Base-by-base conservation (phyloP, 2,113 vertebrate genomes). In the Rostratula benghalensis region DNA sequence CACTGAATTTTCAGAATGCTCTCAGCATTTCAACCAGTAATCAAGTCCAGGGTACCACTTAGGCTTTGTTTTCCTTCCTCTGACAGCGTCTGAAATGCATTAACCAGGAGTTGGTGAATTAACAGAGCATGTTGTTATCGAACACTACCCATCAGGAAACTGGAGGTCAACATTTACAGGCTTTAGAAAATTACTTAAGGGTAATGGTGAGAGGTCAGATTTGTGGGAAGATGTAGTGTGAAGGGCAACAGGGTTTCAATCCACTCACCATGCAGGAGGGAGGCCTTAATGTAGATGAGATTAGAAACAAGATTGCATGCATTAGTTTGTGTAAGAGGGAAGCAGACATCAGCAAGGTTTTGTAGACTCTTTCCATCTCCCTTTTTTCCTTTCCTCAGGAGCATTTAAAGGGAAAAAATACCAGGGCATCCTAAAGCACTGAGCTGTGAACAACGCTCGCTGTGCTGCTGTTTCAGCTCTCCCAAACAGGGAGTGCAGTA, bases 401-500 rank as follows among this genome's bases (percentile, higher is more conserved):
- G 50, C 37, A 81, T 92, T 84, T 90, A 61, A 93, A 70, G 63
- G 68, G 56, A 71, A 80, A 77, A 81, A 91, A 46, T 51, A 41
- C 27, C 57, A 80, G 83, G 46, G 70, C 89, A 93, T 67, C 77
- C 65, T 64, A 20, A 89, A 85, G 76, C 90, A 79, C 19, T 68
- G 83, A 94, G 84, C 90, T 94, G 84, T 87, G 82, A 93, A 70
- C 65, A 89, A 70, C 79, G 69, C 61, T 93, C 19, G 1, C 53
- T 67, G 56, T 87, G 83, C 87, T 92, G 91, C 80, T 89, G 68
- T 43, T 92, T 85, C 83, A 87, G 77, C 73, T 89, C 70, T 81
- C 81, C 82, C 60, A 43, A 83, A 8, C 50, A 75, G 24, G 35
- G 51, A 76, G 67, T 90, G 68, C 91, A 89, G 51, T 93, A 90